Evolutionary conservation across 2,113 vertebrate genomes (phyloP).

Genomic region (Coregonus clupeaformis): DNA sequence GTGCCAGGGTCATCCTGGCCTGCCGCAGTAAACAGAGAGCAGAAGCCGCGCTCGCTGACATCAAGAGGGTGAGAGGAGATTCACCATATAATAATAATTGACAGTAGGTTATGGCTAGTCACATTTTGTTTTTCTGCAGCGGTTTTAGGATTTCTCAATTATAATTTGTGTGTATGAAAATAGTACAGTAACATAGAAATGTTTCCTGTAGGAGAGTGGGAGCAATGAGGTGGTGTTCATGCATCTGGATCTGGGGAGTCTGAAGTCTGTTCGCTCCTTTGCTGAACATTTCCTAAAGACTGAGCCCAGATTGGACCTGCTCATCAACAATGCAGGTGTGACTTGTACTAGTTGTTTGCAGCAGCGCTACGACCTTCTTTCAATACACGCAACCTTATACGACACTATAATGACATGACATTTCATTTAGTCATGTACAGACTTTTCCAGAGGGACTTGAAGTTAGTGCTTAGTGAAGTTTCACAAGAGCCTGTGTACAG

Average conservation of each 20-base stretch:
- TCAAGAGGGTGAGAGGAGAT: slow-evolving; percentile 72
- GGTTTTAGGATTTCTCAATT: not conserved
- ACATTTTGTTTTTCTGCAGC: too few species aligned
- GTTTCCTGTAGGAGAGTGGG: slow-evolving; percentile 65
- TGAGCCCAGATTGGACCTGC: slow-evolving; percentile 86
- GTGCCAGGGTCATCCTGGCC: slow-evolving; percentile 84
- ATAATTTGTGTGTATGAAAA: not conserved
- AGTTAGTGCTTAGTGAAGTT: too few species aligned
- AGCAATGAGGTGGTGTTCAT: slow-evolving; percentile 84
- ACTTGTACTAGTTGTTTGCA: slow-evolving; percentile 69
- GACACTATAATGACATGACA: too few species aligned
- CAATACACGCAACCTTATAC: too few species aligned
- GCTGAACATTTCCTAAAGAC: slow-evolving; percentile 80
- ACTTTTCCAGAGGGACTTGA: slow-evolving; percentile 1
- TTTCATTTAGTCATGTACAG: too few species aligned
- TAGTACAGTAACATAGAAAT: not conserved
- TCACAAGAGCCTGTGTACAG: too few species aligned
- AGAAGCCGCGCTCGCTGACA: slow-evolving; percentile 73
- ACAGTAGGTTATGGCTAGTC: too few species aligned
- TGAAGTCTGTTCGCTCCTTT: slow-evolving; percentile 83
- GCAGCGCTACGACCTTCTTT: slow-evolving; percentile 59
- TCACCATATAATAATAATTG: not conserved
- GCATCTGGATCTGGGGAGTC: slow-evolving; percentile 83
- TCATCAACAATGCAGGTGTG: slow-evolving; percentile 92
- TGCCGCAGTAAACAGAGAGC: slow-evolving; percentile 73